A percentile compares a stretch with the other conserved stretches of the same genome.
Evolutionary conservation across 2,888 invertebrate species (phyloP).

Genomic region (Argyresthia goedartella): DNA sequence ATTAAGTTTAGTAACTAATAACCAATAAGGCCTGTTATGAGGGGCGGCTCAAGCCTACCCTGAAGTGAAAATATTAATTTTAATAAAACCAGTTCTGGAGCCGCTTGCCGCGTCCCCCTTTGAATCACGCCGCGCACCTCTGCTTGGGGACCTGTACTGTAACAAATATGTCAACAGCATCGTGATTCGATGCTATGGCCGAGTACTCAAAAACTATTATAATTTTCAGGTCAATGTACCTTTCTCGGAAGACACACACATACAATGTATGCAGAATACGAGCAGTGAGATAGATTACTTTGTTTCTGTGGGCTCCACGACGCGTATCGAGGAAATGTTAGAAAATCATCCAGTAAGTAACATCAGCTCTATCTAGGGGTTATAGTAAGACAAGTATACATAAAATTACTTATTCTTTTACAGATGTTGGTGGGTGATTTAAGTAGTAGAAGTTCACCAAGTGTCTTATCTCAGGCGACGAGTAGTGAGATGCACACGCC

Average conservation of each 20-base stretch:
- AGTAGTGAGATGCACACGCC: conserved; percentile 59
- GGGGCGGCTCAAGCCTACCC: no score
- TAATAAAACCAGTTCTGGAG: no score
- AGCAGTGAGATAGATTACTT: conserved; percentile 84
- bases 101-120: no score
- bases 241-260: conserved; percentile 77
- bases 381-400: not conserved
- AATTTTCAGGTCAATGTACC: conserved; percentile 75
- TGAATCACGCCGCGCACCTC: no score
- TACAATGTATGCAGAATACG: conserved; percentile 81
- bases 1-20: no score
- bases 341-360: conserved; percentile 60
- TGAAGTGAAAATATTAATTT: no score
- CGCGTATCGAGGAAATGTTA: conserved; percentile 62
- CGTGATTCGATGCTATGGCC: no score
- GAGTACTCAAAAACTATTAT: no score
- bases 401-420: conserved; percentile 15
- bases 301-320: conserved; percentile 77
- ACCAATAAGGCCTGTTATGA: no score
- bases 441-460: conserved; percentile 52
- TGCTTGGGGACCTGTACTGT: no score
- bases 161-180: no score
- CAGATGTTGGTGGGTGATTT: conserved; percentile 61
- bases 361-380: not conserved
- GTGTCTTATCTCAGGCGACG: conserved; percentile 41